Conservation (phyloP, 2,888 invertebrate species). For the Acleris holmiana region DNA sequence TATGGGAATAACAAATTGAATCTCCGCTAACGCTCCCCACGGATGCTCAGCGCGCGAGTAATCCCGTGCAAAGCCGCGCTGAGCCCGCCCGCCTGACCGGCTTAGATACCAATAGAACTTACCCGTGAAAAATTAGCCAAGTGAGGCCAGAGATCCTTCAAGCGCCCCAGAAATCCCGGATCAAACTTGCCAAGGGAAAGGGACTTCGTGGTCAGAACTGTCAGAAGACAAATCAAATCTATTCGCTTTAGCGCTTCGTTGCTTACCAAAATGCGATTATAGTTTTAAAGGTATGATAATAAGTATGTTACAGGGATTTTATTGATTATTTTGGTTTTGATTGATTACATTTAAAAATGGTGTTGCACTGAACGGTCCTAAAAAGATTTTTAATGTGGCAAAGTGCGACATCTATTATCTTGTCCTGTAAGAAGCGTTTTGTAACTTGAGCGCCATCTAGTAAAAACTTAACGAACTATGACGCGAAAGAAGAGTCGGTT, state of each 20-base stretch:
- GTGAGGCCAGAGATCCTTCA: conserved; percentile 13
- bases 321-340: neutral
- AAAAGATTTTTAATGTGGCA: neutral
- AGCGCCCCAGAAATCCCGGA: conserved; percentile 17
- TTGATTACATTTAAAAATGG: no score
- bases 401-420: conserved; percentile 11
- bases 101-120: conserved; percentile 30
- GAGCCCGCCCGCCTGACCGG: conserved; percentile 19
- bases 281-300: neutral
- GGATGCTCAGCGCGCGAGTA: conserved; percentile 11
- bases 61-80: conserved; percentile 28
- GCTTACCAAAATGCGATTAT: neutral
- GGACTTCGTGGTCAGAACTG: neutral
- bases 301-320: neutral
- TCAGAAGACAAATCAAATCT: neutral
- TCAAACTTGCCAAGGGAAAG: conserved; percentile 9
- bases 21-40: conserved; percentile 16
- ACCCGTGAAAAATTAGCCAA: conserved; percentile 28
- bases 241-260: neutral
- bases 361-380: neutral
- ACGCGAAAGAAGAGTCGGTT: conserved; percentile 5
- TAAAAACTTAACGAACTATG: neutral
- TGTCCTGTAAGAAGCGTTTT: neutral
- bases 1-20: conserved; percentile 24
- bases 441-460: conserved; percentile 19